phyloP scores from a whole-genome alignment of 2,797 vertebrate species.

The Sarcophilus harrisii region DNA sequence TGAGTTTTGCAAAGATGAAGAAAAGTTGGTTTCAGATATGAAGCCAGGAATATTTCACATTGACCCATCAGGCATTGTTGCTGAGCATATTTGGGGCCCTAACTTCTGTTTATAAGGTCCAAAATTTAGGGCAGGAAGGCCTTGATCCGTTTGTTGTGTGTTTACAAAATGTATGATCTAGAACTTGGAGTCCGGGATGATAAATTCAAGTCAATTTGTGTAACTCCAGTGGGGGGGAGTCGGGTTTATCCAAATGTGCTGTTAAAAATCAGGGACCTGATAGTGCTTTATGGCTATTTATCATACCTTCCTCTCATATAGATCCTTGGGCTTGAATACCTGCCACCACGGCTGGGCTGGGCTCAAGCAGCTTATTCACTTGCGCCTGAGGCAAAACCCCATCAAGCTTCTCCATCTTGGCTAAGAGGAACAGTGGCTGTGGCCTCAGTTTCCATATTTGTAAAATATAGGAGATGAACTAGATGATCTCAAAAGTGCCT shows the following conservation, averaged over 20 bases:
- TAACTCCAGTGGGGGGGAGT: no score
- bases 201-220: neutral
- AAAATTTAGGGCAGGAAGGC: neutral
- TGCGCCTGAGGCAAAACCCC: neutral
- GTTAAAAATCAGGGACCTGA: neutral
- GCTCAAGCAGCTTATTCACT: neutral
- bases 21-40: neutral
- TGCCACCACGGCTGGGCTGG: neutral
- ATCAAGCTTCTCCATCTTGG: neutral
- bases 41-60: neutral
- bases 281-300: neutral
- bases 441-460: neutral
- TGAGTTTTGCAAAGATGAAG: neutral
- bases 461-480: neutral
- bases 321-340: neutral
- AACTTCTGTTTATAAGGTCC: neutral
- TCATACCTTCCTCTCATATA: neutral
- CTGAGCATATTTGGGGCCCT: no score
- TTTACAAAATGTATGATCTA: neutral
- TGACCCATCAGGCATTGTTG: neutral
- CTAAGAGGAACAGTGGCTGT: neutral
- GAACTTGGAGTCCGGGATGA: neutral
- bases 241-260: no score
- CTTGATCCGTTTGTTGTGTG: neutral
- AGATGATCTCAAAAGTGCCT: neutral